Evolutionary conservation across 1,140 invertebrate genomes (phyloP).

Genomic region (Drosophila repleta): DNA sequence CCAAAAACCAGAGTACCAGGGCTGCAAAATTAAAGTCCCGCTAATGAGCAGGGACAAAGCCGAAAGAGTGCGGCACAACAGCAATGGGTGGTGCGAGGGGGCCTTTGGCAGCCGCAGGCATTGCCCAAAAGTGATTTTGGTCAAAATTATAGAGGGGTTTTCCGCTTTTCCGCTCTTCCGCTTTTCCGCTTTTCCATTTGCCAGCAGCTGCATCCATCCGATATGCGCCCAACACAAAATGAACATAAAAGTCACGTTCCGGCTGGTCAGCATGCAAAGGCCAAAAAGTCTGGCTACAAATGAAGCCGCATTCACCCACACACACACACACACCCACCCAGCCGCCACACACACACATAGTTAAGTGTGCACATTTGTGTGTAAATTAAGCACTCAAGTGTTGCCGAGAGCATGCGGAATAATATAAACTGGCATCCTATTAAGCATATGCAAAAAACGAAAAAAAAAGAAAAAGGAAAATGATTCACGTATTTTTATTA

Average conservation of each 20-base stretch:
- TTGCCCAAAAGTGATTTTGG: conserved; percentile 67
- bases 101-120: conserved; percentile 24
- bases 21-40: conserved; percentile 74
- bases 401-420: neutral
- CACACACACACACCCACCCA: neutral
- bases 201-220: conserved; percentile 17
- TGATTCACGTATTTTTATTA: neutral
- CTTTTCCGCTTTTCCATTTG: conserved; percentile 12
- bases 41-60: conserved; percentile 78
- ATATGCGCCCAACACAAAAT: conserved; percentile 40
- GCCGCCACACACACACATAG: neutral
- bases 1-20: conserved; percentile 51
- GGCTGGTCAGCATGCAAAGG: conserved; percentile 1
- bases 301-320: conserved; percentile 13
- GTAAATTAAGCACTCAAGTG: conserved; percentile 27
- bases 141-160: conserved; percentile 68
- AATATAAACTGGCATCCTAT: neutral
- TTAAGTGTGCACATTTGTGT: conserved; percentile 18
- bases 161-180: too few relatives aligned
- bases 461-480: neutral
- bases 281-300: conserved; percentile 26
- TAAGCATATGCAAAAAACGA: neutral
- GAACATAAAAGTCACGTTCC: conserved; percentile 66
- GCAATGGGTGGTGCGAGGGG: conserved; percentile 13
- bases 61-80: conserved; percentile 53